A percentile compares a stretch with the other conserved stretches of the same genome.
These are phyloP conservation scores for Zhuqinia jingwanae DNA, from an alignment of 2,888 invertebrate genomes.

Conservation along the genomic window DNA sequence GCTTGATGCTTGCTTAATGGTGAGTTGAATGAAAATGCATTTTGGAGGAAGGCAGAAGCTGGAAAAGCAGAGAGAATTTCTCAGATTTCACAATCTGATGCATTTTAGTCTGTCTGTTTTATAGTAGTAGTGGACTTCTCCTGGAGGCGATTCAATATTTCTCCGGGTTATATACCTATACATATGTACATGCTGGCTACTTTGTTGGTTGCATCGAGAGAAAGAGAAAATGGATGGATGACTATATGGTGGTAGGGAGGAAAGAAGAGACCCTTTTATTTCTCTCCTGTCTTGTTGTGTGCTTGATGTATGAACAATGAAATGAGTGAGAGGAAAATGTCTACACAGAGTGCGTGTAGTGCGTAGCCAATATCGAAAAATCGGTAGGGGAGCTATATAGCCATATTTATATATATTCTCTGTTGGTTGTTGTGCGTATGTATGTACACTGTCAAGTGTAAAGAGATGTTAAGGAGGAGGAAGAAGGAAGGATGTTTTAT, in stretches of 20 bases:
- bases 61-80: too few species aligned
- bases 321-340: slow-evolving; percentile 5
- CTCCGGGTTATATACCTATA: not conserved
- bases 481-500: not conserved
- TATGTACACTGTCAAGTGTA: not conserved
- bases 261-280: slow-evolving; percentile 1
- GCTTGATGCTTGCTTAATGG: not conserved
- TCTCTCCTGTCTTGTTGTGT: slow-evolving; percentile 36
- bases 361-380: slow-evolving; percentile 17
- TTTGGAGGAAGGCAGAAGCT: not conserved
- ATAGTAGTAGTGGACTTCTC: not conserved
- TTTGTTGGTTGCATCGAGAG: not conserved
- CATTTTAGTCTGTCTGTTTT: not conserved
- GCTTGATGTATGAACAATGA: slow-evolving; percentile 44
- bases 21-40: slow-evolving; percentile 39
- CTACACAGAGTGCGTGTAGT: not conserved
- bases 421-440: not conserved
- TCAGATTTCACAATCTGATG: slow-evolving; percentile 48
- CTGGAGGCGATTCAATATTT: not conserved
- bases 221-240: not conserved
- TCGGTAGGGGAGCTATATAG: slow-evolving; percentile 14
- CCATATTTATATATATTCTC: not conserved
- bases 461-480: slow-evolving; percentile 17
- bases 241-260: not conserved
- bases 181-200: slow-evolving; percentile 1